Percentiles rank a stretch among this genome's conserved stretches.
Conservation (phyloP, 2,113 vertebrate species). For the Alexandromys fortis region DNA sequence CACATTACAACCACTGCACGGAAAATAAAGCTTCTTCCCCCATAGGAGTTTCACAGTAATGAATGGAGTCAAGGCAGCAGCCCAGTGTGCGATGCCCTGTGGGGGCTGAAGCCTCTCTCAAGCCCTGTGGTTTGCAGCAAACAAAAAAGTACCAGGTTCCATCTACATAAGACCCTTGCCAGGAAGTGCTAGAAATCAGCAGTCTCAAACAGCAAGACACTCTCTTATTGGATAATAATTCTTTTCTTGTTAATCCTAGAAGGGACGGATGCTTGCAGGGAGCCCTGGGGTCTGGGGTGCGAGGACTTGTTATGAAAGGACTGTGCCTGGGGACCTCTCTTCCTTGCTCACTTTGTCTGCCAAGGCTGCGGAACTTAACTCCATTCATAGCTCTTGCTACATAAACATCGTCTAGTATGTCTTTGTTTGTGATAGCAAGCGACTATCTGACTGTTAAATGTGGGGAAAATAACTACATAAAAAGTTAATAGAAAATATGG, state of each 20-base stretch:
- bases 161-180: conserved; percentile 32
- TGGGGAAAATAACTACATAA: background rate
- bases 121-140: conserved; percentile 12
- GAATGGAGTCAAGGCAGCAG: conserved; percentile 30
- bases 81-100: background rate
- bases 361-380: background rate
- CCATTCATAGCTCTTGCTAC: background rate
- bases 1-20: conserved; percentile 44
- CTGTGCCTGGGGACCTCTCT: background rate
- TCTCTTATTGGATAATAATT: conserved; percentile 71
- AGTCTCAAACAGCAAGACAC: conserved; percentile 59
- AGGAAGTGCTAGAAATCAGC: conserved; percentile 44
- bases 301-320: conserved; percentile 54
- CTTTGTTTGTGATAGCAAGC: background rate
- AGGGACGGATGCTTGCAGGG: conserved; percentile 35
- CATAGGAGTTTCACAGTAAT: conserved; percentile 11
- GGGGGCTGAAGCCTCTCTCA: background rate
- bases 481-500: background rate
- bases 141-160: background rate
- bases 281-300: background rate
- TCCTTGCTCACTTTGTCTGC: background rate
- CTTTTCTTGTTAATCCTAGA: conserved; percentile 57
- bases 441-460: conserved; percentile 18
- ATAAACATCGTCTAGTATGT: background rate
- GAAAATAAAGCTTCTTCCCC: conserved; percentile 49